These are phyloP conservation scores for Pitangus sulphuratus DNA, from an alignment of 2,797 vertebrate genomes.

Conservation along the genomic window DNA sequence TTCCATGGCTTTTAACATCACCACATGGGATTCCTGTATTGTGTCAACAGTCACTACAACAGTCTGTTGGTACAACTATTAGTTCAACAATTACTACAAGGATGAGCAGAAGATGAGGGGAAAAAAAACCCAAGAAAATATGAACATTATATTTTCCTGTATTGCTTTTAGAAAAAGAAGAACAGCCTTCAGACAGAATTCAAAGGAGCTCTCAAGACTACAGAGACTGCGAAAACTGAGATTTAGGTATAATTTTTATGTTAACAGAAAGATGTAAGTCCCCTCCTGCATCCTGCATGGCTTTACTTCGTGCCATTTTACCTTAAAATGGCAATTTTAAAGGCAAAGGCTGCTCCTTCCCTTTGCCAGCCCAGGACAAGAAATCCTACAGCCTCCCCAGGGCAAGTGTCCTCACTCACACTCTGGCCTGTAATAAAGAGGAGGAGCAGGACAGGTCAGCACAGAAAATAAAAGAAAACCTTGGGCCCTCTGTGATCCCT, in stretches of 20 bases:
- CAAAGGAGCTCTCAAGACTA: neutral
- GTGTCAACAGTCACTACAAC: neutral
- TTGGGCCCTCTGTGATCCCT: too few relatives aligned
- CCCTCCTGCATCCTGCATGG: neutral
- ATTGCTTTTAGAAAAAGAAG: neutral
- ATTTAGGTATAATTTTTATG: neutral
- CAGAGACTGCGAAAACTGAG: neutral
- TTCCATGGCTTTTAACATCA: neutral
- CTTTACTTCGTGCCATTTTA: neutral
- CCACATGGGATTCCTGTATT: neutral
- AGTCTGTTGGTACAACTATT: neutral
- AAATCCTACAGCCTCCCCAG: neutral
- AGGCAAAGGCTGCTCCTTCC: neutral
- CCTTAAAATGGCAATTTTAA: neutral
- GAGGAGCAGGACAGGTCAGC: neutral
- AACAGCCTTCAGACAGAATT: neutral
- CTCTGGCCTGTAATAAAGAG: neutral
- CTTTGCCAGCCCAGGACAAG: neutral
- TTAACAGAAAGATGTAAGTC: neutral
- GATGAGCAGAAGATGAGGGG: neutral
- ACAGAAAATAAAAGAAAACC: neutral
- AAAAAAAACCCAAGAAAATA: neutral
- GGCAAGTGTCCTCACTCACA: neutral
- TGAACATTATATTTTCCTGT: fast-evolving
- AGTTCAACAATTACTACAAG: neutral